A percentile compares a stretch with the other conserved stretches of the same genome.
These are phyloP conservation scores for Gobionotothen gibberifrons DNA, from an alignment of 2,797 vertebrate species.

Conservation along the genomic window DNA sequence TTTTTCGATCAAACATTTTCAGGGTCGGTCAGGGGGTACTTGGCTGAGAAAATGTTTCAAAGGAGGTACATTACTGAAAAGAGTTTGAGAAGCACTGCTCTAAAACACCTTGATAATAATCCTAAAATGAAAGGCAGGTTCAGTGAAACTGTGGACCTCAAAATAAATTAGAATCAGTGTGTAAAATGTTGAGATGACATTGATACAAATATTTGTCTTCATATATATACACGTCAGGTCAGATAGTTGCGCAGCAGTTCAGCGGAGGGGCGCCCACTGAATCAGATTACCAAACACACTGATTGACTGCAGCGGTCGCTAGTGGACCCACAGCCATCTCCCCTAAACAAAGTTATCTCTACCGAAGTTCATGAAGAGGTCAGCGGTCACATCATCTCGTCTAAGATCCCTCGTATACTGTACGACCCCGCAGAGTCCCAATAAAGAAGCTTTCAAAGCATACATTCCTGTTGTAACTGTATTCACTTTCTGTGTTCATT, in stretches of 20 bases:
- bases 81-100: no score
- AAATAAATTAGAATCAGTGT: conserved; percentile 35
- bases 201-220: conserved; percentile 30
- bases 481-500: no score
- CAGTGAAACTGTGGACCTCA: not conserved
- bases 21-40: no score
- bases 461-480: no score
- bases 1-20: no score
- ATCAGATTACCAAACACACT: conserved; percentile 81
- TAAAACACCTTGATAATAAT: not conserved
- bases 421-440: conserved; percentile 38
- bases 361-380: conserved; percentile 72
- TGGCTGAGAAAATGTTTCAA: no score
- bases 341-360: conserved; percentile 71
- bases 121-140: conserved; percentile 12
- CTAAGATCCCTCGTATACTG: conserved; percentile 38
- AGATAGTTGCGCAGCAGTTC: conserved; percentile 62
- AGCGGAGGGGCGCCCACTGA: conserved; percentile 67
- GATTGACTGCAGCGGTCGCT: conserved; percentile 75
- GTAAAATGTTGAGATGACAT: conserved; percentile 25
- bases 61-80: no score
- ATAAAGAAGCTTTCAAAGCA: conserved; percentile 65
- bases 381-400: conserved; percentile 67
- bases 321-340: conserved; percentile 65
- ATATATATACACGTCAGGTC: conserved; percentile 28